Evolutionary conservation across 2,888 invertebrate species (phyloP).

Genomic region (Cyclophora albipunctata): DNA sequence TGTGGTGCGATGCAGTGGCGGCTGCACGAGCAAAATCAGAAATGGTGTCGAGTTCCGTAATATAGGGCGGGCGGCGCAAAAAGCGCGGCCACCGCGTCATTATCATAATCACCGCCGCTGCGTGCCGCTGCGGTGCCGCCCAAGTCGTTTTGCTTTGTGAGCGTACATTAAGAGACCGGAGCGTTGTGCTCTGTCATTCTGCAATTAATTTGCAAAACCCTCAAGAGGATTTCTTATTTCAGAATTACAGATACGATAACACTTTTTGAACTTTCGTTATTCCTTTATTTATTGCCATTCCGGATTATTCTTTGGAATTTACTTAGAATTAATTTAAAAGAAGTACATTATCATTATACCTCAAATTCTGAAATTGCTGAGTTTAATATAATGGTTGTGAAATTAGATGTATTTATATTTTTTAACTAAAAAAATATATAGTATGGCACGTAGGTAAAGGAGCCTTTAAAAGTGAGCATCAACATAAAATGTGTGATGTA

Average conservation of each 20-base stretch:
- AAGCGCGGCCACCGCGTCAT: conserved; percentile 71
- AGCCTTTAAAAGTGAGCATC: no score
- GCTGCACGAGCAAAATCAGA: conserved; percentile 38
- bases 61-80: conserved; percentile 62
- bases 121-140: conserved; percentile 60
- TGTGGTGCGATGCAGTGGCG: conserved; percentile 26
- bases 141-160: conserved; percentile 70
- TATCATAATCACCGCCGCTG: conserved; percentile 72
- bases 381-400: no score
- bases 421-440: no score
- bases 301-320: no score
- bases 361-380: no score
- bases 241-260: no score
- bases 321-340: no score
- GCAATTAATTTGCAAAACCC: conserved; percentile 66
- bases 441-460: no score
- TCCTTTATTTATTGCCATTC: no score
- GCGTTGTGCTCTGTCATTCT: conserved; percentile 68
- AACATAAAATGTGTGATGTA: conserved; percentile 11
- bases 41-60: conserved; percentile 63
- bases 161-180: conserved; percentile 65
- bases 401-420: no score
- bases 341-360: no score
- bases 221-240: conserved; percentile 43
- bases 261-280: no score